phyloP scores from a whole-genome alignment of 2,797 vertebrate species.

The Trematomus bernacchii region DNA sequence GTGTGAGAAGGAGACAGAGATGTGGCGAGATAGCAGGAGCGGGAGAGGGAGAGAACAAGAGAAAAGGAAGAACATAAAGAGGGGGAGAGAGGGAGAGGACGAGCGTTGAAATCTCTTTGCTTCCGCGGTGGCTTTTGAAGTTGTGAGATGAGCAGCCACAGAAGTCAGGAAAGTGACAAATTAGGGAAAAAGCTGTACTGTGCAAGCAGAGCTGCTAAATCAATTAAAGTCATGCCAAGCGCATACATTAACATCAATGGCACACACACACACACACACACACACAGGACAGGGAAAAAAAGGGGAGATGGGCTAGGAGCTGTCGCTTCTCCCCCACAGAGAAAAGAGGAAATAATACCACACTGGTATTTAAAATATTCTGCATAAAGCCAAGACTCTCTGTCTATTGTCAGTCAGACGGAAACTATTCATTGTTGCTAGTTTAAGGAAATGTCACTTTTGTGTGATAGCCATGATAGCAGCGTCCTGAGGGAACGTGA shows the following conservation, averaged over 20 bases:
- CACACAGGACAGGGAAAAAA: constrained; percentile 50
- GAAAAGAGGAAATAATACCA: constrained; percentile 68
- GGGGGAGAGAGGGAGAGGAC: constrained; percentile 48
- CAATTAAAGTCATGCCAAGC: constrained; percentile 85
- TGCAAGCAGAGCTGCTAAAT: constrained; percentile 83
- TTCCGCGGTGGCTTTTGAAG: constrained; percentile 81
- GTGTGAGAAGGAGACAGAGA: constrained; percentile 59
- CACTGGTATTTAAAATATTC: constrained; percentile 86
- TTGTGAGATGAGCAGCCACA: constrained; percentile 82
- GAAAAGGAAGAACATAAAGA: constrained; percentile 60
- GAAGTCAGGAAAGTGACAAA: constrained; percentile 87
- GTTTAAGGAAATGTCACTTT: constrained; percentile 97
- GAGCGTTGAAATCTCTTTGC: constrained; percentile 80
- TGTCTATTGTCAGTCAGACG: constrained; percentile 79
- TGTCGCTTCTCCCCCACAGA: constrained; percentile 71
- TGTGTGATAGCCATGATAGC: constrained; percentile 87
- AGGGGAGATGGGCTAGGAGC: constrained; percentile 53
- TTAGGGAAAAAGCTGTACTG: constrained; percentile 84
- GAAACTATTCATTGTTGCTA: constrained; percentile 87
- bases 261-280: constrained; percentile 26
- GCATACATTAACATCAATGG: constrained; percentile 82
- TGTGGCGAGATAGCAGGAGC: constrained; percentile 50
- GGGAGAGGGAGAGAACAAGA: constrained; percentile 67
- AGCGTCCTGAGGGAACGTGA: constrained; percentile 87
- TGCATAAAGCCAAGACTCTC: constrained; percentile 81